Evolutionary conservation across 2,888 invertebrate species (phyloP).

Genomic region (Limnephilus rhombicus): DNA sequence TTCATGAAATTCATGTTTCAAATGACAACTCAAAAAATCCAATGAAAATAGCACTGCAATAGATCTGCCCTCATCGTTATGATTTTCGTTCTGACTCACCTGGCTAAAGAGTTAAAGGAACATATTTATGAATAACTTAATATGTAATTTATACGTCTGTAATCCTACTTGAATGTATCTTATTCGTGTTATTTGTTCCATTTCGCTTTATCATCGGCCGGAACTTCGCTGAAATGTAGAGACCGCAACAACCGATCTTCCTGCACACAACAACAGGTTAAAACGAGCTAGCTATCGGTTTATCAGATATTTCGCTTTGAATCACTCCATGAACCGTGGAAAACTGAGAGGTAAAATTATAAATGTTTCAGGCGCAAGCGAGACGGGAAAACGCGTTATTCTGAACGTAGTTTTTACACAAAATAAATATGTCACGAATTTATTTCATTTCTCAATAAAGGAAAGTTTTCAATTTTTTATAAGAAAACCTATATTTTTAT

Average conservation of each 20-base stretch:
- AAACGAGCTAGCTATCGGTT: background rate
- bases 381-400: slow-evolving; percentile 3
- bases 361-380: background rate
- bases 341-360: slow-evolving; percentile 5
- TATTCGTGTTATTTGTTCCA: slow-evolving; percentile 33
- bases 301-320: background rate
- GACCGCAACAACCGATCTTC: background rate
- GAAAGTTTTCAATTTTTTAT: too few species aligned
- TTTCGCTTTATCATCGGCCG: background rate
- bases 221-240: background rate
- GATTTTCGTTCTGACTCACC: background rate
- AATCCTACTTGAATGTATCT: background rate
- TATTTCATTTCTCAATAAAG: background rate
- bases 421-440: background rate
- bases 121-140: background rate
- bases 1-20: too few species aligned
- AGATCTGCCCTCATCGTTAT: background rate
- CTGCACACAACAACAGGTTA: too few species aligned
- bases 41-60: too few species aligned
- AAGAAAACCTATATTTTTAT: too few species aligned
- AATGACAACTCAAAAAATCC: too few species aligned
- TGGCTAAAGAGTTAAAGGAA: background rate
- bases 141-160: background rate
- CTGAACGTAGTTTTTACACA: background rate
- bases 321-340: slow-evolving; percentile 32